Base-by-base conservation (phyloP, 2,797 vertebrate genomes). In the Eremophila alpestris region DNA sequence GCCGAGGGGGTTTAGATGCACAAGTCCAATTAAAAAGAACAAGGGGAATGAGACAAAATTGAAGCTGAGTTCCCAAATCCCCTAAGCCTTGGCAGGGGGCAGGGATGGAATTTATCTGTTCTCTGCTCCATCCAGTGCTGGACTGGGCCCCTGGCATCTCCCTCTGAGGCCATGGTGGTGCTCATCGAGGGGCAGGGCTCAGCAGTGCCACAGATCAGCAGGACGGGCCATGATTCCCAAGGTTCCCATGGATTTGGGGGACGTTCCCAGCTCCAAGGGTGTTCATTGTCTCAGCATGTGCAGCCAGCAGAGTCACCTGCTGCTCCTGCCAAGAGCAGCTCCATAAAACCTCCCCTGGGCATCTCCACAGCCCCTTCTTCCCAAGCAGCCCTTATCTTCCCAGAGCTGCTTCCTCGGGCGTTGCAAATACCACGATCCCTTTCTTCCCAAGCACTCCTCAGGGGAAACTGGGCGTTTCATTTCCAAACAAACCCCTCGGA, bases 141-240 rank as follows among this genome's bases (percentile, higher is more conserved):
- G 60, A 3, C 5, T 1, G 9, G 21, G 15, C 40, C n/a, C 62
- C 73, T 45, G 15, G 41, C 52, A 36, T 27, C 9, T 83, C 63
- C 34, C 11, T 0, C 0, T 1, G 1, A 13, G 55, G 23, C 38
- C 43, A 3, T 5, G 0, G 2, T 3, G 20, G 34, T 13, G 13
- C 22, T 14, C 29, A 41, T 2, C 29, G 55, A 4, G 0, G 20
- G 79, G 40, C 9, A 20, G 2, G 4, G 6, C 1, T 9, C 59
- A 34, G 75, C 40, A 24, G 51, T 2, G 0, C 26, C 24, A 2
- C 9, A 8, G 27, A 9, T 1, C 4, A 7, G 38, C 38, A 15
- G 3, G 9, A 11, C 1, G 3, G 41, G 20, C 34, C n/a, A 1
- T 0, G 6, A 7, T 5, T 55, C 21, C 20, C 4, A 0, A 1